Evolutionary conservation across 2,888 invertebrate genomes (phyloP).

Genomic region (Idaea aversata): DNA sequence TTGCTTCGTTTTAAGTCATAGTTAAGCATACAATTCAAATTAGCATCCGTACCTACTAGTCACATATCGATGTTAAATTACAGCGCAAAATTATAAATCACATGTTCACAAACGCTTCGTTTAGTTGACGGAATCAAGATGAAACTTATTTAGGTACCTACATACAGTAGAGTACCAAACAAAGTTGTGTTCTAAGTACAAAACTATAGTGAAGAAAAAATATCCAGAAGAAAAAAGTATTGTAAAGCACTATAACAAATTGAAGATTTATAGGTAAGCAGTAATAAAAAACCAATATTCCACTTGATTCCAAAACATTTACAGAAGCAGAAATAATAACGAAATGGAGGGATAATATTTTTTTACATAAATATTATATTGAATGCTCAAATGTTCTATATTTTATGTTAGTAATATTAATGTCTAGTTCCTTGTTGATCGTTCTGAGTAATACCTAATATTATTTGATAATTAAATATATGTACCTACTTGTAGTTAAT

Average conservation of each 20-base stretch:
- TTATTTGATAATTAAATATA: slow-evolving; percentile 57
- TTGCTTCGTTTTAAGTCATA: slow-evolving; percentile 46
- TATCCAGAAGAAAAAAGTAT: slow-evolving; percentile 13
- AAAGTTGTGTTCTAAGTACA: not conserved
- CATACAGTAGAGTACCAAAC: slow-evolving; percentile 11
- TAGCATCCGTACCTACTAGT: slow-evolving; percentile 61
- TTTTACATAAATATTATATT: slow-evolving; percentile 70
- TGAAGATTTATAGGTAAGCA: slow-evolving; percentile 24
- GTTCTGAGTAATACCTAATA: slow-evolving; percentile 44
- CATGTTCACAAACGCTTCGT: slow-evolving; percentile 46
- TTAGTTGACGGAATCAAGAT: slow-evolving; percentile 39
- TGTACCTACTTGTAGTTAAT: slow-evolving; percentile 47
- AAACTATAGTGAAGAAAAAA: slow-evolving; percentile 14
- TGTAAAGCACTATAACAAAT: slow-evolving; percentile 25
- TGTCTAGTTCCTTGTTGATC: slow-evolving; percentile 68
- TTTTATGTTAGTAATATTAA: slow-evolving; percentile 75
- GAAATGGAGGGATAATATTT: slow-evolving; percentile 67
- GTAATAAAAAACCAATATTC: slow-evolving; percentile 20
- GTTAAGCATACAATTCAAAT: slow-evolving; percentile 49
- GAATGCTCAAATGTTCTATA: slow-evolving; percentile 75
- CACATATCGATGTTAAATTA: slow-evolving; percentile 57
- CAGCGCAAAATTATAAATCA: slow-evolving; percentile 35
- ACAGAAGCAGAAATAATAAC: slow-evolving; percentile 44
- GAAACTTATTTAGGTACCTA: slow-evolving; percentile 17
- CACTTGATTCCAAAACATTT: slow-evolving; percentile 45